Base-by-base conservation (phyloP, 1,140 invertebrate genomes). In the Linepithema humile region DNA sequence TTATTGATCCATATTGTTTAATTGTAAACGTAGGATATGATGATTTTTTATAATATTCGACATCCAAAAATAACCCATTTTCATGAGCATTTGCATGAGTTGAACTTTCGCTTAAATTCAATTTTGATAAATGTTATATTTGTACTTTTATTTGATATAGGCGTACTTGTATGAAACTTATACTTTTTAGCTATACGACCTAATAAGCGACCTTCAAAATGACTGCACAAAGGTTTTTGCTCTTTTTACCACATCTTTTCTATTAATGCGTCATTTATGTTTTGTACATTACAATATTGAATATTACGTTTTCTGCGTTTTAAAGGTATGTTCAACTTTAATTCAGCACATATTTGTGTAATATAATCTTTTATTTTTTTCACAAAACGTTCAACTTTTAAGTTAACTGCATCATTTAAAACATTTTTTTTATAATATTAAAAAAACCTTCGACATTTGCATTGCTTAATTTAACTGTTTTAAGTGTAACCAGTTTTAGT, bases 121-220 rank as follows among this genome's bases (percentile, higher is more conserved):
- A 43, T 43, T 65, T 5, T 26, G 62, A 43, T 26, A 65, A 0
- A 26, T 65, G 10, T 26, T 26, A 15, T 43, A 1, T 43, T 15
- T 43, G 3, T 2, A 50, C 17, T 50, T 50, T 40, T 40, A 12
- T 9, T 60, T 0, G 35, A 40, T 4, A 12, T 40, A 38, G 60
- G 60, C 3, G 35, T 64, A 64, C 35, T 64, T 64, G 60, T 64
- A 64, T 15, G 0, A 0, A 23, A 23, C 3, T 64, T 64, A 2
- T 64, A 64, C 35, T 64, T 64, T 23, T 64, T 64, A 40, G n/a
- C 10, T 64, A 64, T 64, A 4, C 60, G 35, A 1, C n/a, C 60
- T 64, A 64, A 64, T 40, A 2, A 40, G 3, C 62, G n/a, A 0
- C 35, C 35, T 65, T 65, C 62, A 15, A 65, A 65, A 6, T 65